These are phyloP conservation scores for Epinephelus moara DNA, from an alignment of 2,113 vertebrate species.

Conservation along the genomic window DNA sequence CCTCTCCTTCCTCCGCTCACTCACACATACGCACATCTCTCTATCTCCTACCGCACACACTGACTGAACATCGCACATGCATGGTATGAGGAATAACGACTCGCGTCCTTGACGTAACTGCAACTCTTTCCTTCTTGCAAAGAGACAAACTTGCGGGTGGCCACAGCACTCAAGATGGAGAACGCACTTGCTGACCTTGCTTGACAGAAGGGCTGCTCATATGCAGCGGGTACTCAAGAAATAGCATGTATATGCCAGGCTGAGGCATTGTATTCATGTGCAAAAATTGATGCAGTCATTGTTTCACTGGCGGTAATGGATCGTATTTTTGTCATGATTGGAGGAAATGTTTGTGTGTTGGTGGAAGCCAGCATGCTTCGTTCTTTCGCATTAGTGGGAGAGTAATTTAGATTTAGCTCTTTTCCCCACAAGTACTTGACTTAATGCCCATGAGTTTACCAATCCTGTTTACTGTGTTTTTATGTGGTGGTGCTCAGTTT, in stretches of 20 bases:
- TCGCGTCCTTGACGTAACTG: conserved; percentile 43
- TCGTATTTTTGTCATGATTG: conserved; percentile 39
- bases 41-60: conserved; percentile 30
- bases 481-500: conserved; percentile 66
- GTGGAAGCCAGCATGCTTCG: conserved; percentile 16
- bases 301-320: conserved; percentile 22
- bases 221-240: conserved; percentile 31
- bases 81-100: conserved; percentile 40
- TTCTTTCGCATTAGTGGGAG: conserved; percentile 37
- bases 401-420: conserved; percentile 51
- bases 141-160: conserved; percentile 20
- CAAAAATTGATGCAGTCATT: conserved; percentile 21
- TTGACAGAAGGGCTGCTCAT: conserved; percentile 18
- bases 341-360: conserved; percentile 28
- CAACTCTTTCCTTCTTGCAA: conserved; percentile 32
- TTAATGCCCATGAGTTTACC: conserved; percentile 54
- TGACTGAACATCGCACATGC: conserved; percentile 46
- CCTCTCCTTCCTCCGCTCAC: conserved; percentile 51
- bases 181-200: conserved; percentile 45
- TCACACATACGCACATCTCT: conserved; percentile 31
- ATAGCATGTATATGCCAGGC: conserved; percentile 21
- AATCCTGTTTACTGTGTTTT: conserved; percentile 63
- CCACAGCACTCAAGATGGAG: conserved; percentile 15
- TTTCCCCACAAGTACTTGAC: conserved; percentile 56
- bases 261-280: conserved; percentile 30